These are phyloP conservation scores for Sterna hirundo DNA, from an alignment of 2,113 vertebrate genomes.

Conservation along the genomic window DNA sequence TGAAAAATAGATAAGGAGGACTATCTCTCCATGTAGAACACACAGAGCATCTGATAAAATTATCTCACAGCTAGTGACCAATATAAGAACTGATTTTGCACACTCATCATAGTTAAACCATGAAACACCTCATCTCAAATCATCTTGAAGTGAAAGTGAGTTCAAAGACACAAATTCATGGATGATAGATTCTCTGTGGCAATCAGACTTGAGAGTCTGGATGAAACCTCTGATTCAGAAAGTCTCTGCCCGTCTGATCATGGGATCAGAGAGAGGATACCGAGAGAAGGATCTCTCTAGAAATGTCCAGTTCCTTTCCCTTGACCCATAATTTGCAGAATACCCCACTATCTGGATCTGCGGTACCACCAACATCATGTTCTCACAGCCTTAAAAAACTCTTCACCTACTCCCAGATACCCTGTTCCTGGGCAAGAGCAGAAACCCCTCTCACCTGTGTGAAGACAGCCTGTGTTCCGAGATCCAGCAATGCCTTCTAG, in stretches of 20 bases:
- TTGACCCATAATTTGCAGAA: background rate
- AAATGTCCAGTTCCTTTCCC: background rate
- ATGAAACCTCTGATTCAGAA: background rate
- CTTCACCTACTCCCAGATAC: background rate
- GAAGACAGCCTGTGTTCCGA: background rate
- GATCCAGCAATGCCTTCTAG: background rate
- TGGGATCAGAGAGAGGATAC: background rate
- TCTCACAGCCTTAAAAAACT: background rate
- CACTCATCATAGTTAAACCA: background rate
- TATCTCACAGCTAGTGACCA: background rate
- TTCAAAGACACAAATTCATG: background rate
- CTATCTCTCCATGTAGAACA: background rate
- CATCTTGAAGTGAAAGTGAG: background rate
- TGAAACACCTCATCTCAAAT: background rate
- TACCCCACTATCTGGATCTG: fast-evolving
- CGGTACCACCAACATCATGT: background rate
- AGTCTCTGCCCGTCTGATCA: background rate
- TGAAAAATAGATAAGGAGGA: background rate
- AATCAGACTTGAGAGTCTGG: background rate
- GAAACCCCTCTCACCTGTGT: background rate
- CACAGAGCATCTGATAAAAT: background rate
- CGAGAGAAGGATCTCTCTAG: background rate
- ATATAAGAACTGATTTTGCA: background rate
- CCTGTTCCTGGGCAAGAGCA: background rate
- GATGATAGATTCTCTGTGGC: background rate